phyloP scores from a whole-genome alignment of 1,140 invertebrate species.

The Bombus waltoni region DNA sequence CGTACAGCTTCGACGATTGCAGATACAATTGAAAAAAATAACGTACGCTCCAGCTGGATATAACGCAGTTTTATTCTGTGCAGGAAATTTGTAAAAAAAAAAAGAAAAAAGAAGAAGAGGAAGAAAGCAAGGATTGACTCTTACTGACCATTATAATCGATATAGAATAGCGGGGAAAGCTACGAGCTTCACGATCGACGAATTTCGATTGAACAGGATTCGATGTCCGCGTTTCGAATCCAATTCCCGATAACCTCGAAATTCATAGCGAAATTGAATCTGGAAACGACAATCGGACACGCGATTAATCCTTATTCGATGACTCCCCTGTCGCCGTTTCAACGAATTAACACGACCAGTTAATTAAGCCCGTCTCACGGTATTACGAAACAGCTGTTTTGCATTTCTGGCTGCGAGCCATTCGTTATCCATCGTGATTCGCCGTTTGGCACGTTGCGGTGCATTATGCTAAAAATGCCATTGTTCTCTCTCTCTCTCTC shows the following conservation, averaged over 20 bases:
- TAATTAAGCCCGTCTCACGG: constrained; percentile 5
- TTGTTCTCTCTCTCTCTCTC: background rate
- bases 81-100: background rate
- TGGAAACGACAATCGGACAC: background rate
- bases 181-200: background rate
- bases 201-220: background rate
- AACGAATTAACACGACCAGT: constrained; percentile 16
- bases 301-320: constrained; percentile 33
- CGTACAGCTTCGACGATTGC: background rate
- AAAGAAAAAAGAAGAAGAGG: background rate
- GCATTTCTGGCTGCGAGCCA: constrained; percentile 28
- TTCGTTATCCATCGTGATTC: background rate
- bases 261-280: constrained; percentile 13
- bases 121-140: background rate
- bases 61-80: no score
- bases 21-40: background rate
- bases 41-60: background rate
- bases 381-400: constrained; percentile 42
- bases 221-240: background rate
- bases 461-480: background rate
- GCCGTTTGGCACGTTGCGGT: background rate
- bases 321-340: background rate
- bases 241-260: background rate
- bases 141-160: background rate
- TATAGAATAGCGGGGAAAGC: background rate